Evolutionary conservation across 30 jellyfish, hydroid and myxozoan species (phyloP).

Genomic region (Nemopilema nomurai): DNA sequence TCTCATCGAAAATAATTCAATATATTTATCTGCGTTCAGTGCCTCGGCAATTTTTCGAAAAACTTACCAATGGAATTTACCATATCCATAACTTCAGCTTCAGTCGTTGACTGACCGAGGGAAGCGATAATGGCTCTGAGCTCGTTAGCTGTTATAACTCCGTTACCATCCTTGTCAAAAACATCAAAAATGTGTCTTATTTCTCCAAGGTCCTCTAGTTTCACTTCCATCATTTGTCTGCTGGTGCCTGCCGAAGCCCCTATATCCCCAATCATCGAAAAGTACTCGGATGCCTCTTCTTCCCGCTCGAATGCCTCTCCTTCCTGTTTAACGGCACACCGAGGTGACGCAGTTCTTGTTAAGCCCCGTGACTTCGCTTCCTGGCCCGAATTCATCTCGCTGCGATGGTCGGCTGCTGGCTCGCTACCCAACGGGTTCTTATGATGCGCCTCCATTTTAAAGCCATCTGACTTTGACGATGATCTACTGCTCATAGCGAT

Average conservation of each 20-base stretch:
- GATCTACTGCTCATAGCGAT: too few relatives aligned
- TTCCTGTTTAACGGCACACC: too few relatives aligned
- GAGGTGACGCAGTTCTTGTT: too few relatives aligned
- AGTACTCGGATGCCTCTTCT: slow-evolving; percentile 29
- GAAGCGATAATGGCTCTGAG: slow-evolving; percentile 39
- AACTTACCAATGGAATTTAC: slow-evolving; percentile 53
- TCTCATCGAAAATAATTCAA: too few relatives aligned
- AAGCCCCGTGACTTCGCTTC: too few relatives aligned
- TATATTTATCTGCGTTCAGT: too few relatives aligned
- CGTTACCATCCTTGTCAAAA: slow-evolving; percentile 46
- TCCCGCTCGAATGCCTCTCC: too few relatives aligned
- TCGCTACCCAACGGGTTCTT: too few relatives aligned
- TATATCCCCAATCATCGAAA: slow-evolving; percentile 27
- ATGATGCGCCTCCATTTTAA: too few relatives aligned
- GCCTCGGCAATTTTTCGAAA: not conserved
- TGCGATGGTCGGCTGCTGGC: too few relatives aligned
- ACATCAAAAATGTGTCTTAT: slow-evolving; percentile 25
- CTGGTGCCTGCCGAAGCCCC: not conserved
- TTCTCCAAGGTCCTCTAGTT: slow-evolving; percentile 44
- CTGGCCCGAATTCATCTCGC: too few relatives aligned
- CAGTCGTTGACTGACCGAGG: slow-evolving; percentile 62
- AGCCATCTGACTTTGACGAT: too few relatives aligned
- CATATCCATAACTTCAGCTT: slow-evolving; percentile 66
- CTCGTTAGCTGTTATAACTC: slow-evolving; percentile 54
- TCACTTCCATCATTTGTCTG: not conserved